Evolutionary conservation across 2,797 vertebrate species (phyloP), one percentile per base, ranked within the genome.

Genomic region (Cetoscarus ocellatus): DNA sequence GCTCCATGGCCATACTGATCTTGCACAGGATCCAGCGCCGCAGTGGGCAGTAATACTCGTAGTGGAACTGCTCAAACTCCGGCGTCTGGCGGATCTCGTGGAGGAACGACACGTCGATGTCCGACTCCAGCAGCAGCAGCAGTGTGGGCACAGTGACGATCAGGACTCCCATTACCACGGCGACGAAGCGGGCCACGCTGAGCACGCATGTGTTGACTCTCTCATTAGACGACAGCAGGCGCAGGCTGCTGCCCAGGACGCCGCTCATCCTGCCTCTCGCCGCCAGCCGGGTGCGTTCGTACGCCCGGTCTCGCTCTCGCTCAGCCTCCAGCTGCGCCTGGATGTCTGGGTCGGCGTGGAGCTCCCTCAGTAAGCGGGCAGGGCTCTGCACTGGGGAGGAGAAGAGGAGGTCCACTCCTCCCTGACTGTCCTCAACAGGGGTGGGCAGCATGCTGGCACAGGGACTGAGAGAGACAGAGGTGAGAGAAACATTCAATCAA

Each of bases 61-160:
- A 93, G 86, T 99, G 97, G 91, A 99, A 99, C 92, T 99, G 97
- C 95, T 97, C 95, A 76, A 99, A 99, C 91, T 99, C 97, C 0
- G 97, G 97, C 0, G 97, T 98, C 91, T 97, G 96, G 49, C 98
- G 97, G 86, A 99, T 99, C 94, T 99, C 98, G 6, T 96, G 96
- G 45, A 99, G 95, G 86, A 99, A 98, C 54, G 98, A 98, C 87
- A 98, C 95, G 72, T 99, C 96, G 72, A 99, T 95, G 93, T 98
- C 96, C 3, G 98, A 98, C 92, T 99, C 98, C 90, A 99, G 90
- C 67, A 99, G 94, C 51, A 99, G 92, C 89, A 99, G 96, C 69
- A 99, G 94, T 35, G 97, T 95, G 79, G 97, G 96, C 62, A 99
- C 95, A 55, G 96, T 95, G 80, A 99, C 87, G 39, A 99, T 72